Percentiles rank a stretch among this genome's conserved stretches.
phyloP scores from a whole-genome alignment of 2,888 invertebrate genomes.

The Sicus ferrugineus region DNA sequence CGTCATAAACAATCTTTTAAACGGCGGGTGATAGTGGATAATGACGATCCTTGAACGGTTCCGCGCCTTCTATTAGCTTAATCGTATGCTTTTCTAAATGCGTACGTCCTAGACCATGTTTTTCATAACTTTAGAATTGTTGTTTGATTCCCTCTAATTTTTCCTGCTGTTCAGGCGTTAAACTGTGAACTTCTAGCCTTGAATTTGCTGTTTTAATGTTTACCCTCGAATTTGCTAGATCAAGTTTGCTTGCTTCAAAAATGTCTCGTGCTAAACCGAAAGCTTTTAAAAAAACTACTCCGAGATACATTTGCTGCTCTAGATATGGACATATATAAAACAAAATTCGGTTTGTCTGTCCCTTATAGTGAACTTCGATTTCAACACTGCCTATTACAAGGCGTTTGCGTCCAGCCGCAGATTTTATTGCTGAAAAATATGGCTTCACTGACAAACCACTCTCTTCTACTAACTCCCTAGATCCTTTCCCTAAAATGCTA shows the following conservation, averaged over 20 bases:
- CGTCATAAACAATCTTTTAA: neutral
- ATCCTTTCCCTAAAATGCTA: neutral
- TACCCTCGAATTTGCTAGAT: neutral
- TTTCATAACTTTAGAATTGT: neutral
- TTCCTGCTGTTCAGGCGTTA: neutral
- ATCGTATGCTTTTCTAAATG: neutral
- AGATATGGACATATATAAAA: neutral
- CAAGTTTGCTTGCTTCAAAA: neutral
- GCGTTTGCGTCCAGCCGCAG: neutral
- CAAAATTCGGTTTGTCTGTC: neutral
- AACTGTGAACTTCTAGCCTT: neutral
- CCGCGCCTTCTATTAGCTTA: neutral
- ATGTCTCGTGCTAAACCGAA: neutral
- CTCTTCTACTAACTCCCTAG: neutral
- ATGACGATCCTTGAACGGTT: neutral
- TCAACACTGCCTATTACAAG: neutral
- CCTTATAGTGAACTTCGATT: neutral
- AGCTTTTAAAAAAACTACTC: neutral
- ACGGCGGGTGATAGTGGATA: neutral
- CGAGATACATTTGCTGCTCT: neutral
- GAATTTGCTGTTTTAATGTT: neutral
- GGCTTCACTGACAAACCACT: neutral
- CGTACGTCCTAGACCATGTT: neutral
- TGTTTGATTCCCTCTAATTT: neutral
- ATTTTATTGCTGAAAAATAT: neutral